Evolutionary conservation across 1,140 invertebrate genomes (phyloP), one percentile per base, ranked within the genome.

Genomic region (Drosophila sucinea): DNA sequence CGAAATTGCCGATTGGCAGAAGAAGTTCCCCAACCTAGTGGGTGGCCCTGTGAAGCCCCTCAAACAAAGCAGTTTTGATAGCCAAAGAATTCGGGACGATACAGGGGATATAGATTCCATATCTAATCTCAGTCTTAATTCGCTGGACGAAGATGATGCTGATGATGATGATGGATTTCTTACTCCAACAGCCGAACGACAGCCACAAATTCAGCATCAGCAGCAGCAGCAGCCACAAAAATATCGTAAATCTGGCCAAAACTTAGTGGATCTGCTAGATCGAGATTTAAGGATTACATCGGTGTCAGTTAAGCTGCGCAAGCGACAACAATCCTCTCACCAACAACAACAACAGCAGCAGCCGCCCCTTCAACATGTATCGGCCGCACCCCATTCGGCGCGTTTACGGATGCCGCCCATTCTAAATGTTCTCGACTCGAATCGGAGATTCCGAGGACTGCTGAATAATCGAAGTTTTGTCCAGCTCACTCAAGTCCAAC

Each of bases 1-100:
- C 29, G 91, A 92, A 61, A 90, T 92, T 11, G 63, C 68, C 32
- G 91, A 91, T 40, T 92, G 91, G 91, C 91, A 90, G 29, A 70
- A 67, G 0, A 81, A 90, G 60, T 92, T 92, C 25, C 91, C 91
- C 5, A 64, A 68, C 8, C n/a, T 91, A 29, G 32, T 89, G 11
- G 69, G 67, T 10, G 58, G 60, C 3, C 69, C 76, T 44, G 66
- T 70, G 1, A 73, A 79, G 23, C 58, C 77, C 0, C 30, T 89
- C 4, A 77, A 73, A 7, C 81, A 79, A 29, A 68, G 81, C n/a
- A 90, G 85, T 25, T 81, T 85, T 23, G 85, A 89, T 11, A 76
- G 70, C 60, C 77, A 73, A 64, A 27, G 55, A 3, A 65, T 30
- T 4, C 30, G 64, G 6, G 58, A 66, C 32, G 71, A 80, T 30